phyloP scores from a whole-genome alignment of 2,113 vertebrate species.

The Equus przewalskii region DNA sequence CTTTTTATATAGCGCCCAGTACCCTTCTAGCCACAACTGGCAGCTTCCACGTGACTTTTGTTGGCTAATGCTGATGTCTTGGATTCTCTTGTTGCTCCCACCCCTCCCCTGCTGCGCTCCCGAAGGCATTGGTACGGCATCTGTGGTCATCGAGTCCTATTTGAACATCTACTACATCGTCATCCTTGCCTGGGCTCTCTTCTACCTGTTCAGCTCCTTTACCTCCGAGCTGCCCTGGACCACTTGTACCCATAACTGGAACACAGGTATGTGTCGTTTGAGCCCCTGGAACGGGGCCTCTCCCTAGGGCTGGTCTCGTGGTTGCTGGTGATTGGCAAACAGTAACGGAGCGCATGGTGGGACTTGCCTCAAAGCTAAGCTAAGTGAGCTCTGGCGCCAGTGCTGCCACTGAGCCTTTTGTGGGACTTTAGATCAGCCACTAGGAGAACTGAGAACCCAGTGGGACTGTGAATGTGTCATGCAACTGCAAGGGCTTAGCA shows the following conservation, averaged over 20 bases:
- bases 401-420: background rate
- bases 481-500: background rate
- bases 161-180: conserved; percentile 96
- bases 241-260: conserved; percentile 94
- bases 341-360: fast-evolving
- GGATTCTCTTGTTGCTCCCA: background rate
- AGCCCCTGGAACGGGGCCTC: background rate
- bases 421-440: background rate
- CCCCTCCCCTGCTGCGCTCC: background rate
- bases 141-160: conserved; percentile 93
- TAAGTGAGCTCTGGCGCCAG: background rate
- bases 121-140: conserved; percentile 93
- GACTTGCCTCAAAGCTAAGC: background rate
- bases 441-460: background rate
- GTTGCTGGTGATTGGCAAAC: background rate
- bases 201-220: conserved; percentile 95
- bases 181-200: conserved; percentile 94
- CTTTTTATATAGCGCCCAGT: background rate
- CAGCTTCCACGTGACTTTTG: fast-evolving
- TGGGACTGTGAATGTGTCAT: background rate
- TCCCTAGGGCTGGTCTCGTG: too few relatives aligned
- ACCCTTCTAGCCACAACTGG: background rate
- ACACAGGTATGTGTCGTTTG: conserved; percentile 89
- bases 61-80: fast-evolving
- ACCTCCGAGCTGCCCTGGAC: conserved; percentile 92